Conservation (phyloP, 2,888 invertebrate genomes). For the Cataglyphis rosenhaueri region DNA sequence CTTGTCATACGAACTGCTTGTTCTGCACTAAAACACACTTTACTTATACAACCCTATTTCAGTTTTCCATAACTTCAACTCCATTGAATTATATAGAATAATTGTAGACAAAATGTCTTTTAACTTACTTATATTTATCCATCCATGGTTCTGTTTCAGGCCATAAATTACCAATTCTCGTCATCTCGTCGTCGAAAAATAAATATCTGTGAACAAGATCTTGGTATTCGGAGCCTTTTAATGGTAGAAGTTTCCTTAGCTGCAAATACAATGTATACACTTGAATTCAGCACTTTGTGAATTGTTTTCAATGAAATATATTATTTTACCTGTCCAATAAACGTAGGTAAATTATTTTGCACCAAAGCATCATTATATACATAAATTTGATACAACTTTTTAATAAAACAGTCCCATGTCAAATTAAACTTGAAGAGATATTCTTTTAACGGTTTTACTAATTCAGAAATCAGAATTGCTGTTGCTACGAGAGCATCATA, state of each 20-base stretch:
- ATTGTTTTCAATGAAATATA: neutral
- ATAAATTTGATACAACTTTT: slow-evolving; percentile 88
- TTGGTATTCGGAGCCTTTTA: slow-evolving; percentile 83
- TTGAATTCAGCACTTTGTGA: neutral
- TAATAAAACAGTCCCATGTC: slow-evolving; percentile 90
- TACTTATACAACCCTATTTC: slow-evolving; percentile 46
- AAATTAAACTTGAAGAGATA: slow-evolving; percentile 88
- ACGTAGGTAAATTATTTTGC: slow-evolving; percentile 87
- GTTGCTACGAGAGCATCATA: slow-evolving; percentile 89
- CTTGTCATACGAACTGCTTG: slow-evolving; percentile 78
- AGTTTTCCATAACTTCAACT: neutral
- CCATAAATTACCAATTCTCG: slow-evolving; percentile 87
- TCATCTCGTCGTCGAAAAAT: slow-evolving; percentile 88
- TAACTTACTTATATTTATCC: slow-evolving; percentile 85
- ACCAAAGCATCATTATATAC: slow-evolving; percentile 87
- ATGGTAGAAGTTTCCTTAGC: slow-evolving; percentile 80
- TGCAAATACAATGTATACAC: slow-evolving; percentile 63
- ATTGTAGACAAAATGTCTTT: neutral
- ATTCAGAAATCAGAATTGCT: slow-evolving; percentile 87
- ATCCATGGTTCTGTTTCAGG: slow-evolving; percentile 87
- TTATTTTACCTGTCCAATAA: slow-evolving; percentile 86
- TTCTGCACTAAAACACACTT: slow-evolving; percentile 75
- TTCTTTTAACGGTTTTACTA: slow-evolving; percentile 88
- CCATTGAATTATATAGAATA: neutral
- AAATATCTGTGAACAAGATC: slow-evolving; percentile 86